A percentile compares a stretch with the other conserved stretches of the same genome.
Evolutionary conservation across 2,888 invertebrate species (phyloP).

Genomic region (Stratiomys singularior): DNA sequence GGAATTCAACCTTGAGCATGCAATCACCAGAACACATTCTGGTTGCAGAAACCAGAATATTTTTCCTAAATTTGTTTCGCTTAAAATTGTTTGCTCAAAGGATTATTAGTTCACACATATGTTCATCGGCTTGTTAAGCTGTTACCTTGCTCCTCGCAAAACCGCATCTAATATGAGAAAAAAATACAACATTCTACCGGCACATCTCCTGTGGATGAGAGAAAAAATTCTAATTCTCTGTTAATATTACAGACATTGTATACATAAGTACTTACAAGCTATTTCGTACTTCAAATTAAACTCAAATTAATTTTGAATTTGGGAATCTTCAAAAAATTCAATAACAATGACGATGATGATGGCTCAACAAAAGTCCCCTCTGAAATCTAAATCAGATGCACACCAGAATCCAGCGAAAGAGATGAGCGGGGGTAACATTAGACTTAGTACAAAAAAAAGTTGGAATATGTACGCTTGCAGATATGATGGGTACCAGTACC

Average conservation of each 20-base stretch:
- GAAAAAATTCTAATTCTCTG: neutral
- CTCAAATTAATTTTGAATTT: constrained; percentile 42
- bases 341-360: constrained; percentile 44
- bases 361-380: constrained; percentile 32
- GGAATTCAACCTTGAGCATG: too few species aligned
- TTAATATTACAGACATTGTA: constrained; percentile 23
- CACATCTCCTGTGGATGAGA: neutral
- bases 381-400: constrained; percentile 34
- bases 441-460: neutral
- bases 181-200: neutral
- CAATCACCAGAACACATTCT: too few species aligned
- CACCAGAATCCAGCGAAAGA: constrained; percentile 1
- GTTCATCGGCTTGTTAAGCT: too few species aligned
- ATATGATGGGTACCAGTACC: neutral
- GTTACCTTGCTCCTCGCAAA: too few species aligned
- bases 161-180: too few species aligned
- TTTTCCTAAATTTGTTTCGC: too few species aligned
- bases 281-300: constrained; percentile 41
- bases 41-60: too few species aligned
- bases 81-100: too few species aligned
- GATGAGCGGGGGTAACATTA: neutral
- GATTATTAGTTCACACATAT: too few species aligned
- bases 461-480: neutral
- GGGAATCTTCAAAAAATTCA: constrained; percentile 37
- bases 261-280: constrained; percentile 26